These are phyloP conservation scores for Eilema depressum DNA, from an alignment of 2,888 invertebrate species.

Conservation along the genomic window DNA sequence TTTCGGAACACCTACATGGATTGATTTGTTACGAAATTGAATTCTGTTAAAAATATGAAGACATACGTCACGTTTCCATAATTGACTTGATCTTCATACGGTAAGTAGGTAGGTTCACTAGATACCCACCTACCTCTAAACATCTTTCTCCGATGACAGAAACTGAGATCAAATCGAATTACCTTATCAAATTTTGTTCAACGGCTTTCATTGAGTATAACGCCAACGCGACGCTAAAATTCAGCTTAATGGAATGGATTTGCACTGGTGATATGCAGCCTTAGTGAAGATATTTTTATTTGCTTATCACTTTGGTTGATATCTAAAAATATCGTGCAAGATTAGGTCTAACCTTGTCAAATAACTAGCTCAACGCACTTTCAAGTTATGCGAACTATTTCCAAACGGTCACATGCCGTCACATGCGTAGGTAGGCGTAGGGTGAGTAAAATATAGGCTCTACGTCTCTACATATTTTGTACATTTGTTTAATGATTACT, in stretches of 20 bases:
- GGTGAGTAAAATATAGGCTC: no score
- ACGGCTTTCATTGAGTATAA: not conserved
- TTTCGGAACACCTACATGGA: no score
- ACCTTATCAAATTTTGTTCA: not conserved
- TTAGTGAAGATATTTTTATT: constrained; percentile 25
- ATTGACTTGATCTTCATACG: no score
- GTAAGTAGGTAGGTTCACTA: no score
- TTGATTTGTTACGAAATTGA: no score
- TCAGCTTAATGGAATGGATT: not conserved
- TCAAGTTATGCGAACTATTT: not conserved
- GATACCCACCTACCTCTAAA: no score
- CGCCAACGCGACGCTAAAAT: not conserved
- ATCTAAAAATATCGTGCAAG: constrained; percentile 6
- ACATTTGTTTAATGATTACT: no score
- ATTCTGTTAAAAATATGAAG: no score
- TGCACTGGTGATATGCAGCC: not conserved
- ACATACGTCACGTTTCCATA: no score
- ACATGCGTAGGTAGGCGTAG: no score
- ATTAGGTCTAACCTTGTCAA: constrained; percentile 1
- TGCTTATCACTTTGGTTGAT: constrained; percentile 16
- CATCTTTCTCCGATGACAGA: not conserved
- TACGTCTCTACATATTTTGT: no score
- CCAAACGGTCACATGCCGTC: not conserved
- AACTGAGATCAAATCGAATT: not conserved
- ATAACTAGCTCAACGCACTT: not conserved